Evolutionary conservation across 2,113 vertebrate genomes (phyloP).

Genomic region (Centropus bengalensis): DNA sequence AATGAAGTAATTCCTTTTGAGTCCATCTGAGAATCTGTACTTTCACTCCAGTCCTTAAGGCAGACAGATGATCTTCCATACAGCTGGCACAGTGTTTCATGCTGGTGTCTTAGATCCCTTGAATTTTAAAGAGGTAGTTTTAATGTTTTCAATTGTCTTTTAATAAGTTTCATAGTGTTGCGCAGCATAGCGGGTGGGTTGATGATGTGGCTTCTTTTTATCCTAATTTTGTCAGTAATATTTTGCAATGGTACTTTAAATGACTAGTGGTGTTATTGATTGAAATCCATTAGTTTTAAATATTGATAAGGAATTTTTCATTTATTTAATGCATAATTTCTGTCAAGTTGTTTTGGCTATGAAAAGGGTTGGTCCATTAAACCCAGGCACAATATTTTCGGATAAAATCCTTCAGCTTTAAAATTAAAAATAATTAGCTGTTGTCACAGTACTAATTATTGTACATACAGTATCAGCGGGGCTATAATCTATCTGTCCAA

Average conservation of each 20-base stretch:
- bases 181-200: neutral
- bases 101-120: neutral
- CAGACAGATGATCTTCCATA: neutral
- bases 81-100: neutral
- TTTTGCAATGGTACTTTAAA: neutral
- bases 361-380: neutral
- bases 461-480: slow-evolving; percentile 46
- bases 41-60: neutral
- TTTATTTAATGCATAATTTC: slow-evolving; percentile 20
- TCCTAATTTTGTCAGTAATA: slow-evolving; percentile 13
- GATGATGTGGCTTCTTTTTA: slow-evolving; percentile 10
- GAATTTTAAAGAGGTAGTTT: slow-evolving; percentile 9
- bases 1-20: neutral
- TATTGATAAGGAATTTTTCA: slow-evolving; percentile 46
- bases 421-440: slow-evolving; percentile 66
- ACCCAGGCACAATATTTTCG: slow-evolving; percentile 28
- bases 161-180: neutral
- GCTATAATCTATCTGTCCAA: slow-evolving; percentile 70
- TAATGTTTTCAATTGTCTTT: slow-evolving; percentile 23
- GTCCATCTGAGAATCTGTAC: neutral
- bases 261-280: slow-evolving; percentile 15
- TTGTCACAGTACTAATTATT: slow-evolving; percentile 61
- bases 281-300: slow-evolving; percentile 43
- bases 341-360: slow-evolving; percentile 4
- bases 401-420: slow-evolving; percentile 53